Evolutionary conservation across 92 coral and sea anemone genomes (phyloP).

Genomic region (Porites lobata): DNA sequence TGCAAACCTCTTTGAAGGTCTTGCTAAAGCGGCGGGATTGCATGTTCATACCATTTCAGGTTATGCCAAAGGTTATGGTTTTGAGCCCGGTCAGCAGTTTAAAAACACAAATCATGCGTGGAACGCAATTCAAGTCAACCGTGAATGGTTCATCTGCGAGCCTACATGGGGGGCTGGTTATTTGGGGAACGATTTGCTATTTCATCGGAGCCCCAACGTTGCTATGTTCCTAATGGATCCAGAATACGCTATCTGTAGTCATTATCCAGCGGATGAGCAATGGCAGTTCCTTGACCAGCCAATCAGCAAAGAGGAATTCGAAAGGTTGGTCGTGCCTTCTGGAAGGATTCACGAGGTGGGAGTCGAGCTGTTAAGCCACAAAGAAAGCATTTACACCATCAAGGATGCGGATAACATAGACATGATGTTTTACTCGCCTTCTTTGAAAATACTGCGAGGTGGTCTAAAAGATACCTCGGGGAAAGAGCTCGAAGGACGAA

Average conservation of each 20-base stretch:
- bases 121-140: conserved; percentile 74
- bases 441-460: conserved; percentile 60
- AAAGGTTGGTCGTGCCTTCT: conserved; percentile 72
- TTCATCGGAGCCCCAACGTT: conserved; percentile 72
- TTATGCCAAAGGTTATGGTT: conserved; percentile 72
- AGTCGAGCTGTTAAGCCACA: conserved; percentile 73
- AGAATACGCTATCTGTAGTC: conserved; percentile 76
- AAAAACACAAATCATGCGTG: conserved; percentile 73
- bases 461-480: conserved; percentile 62
- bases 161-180: conserved; percentile 86
- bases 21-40: conserved; percentile 69
- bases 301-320: conserved; percentile 68
- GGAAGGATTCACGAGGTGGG: conserved; percentile 68
- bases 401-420: conserved; percentile 60
- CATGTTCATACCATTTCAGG: conserved; percentile 59
- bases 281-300: conserved; percentile 83
- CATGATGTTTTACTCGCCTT: conserved; percentile 81
- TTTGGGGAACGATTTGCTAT: conserved; percentile 76
- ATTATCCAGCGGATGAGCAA: conserved; percentile 71
- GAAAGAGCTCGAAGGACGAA: conserved; percentile 49
- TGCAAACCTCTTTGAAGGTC: conserved; percentile 72
- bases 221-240: conserved; percentile 82
- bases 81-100: conserved; percentile 62
- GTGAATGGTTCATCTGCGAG: conserved; percentile 82
- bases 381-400: conserved; percentile 56